Evolutionary conservation across 2,888 invertebrate genomes (phyloP).

Genomic region (Agrotis puta): DNA sequence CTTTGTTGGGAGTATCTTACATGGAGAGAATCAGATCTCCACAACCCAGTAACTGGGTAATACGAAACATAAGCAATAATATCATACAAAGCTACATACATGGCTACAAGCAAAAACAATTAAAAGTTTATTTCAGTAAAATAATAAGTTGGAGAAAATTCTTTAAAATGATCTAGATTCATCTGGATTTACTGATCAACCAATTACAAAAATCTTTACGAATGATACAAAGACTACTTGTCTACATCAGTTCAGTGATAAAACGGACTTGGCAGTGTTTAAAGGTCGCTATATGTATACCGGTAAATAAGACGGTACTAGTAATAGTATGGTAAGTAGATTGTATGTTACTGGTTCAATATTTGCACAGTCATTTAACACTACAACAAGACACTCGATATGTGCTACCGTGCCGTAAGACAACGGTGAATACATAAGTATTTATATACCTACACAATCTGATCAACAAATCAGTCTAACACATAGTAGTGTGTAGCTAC

Average conservation of each 20-base stretch:
- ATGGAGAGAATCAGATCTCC: too few relatives aligned
- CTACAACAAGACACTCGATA: slow-evolving; percentile 19
- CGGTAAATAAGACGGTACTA: slow-evolving; percentile 20
- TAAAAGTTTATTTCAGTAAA: slow-evolving; percentile 21
- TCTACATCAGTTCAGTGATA: slow-evolving; percentile 34
- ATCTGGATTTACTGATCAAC: slow-evolving; percentile 4
- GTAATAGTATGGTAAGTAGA: slow-evolving; percentile 32
- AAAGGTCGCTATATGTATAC: slow-evolving; percentile 55
- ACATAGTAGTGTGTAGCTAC: too few relatives aligned
- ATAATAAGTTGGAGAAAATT: slow-evolving; percentile 14
- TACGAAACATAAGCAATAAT: background rate
- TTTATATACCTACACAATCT: background rate
- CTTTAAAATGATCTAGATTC: slow-evolving; percentile 4
- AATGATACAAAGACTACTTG: slow-evolving; percentile 8
- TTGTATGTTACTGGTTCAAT: slow-evolving; percentile 44
- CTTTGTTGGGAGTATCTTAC: too few relatives aligned
- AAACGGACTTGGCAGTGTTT: slow-evolving; percentile 50
- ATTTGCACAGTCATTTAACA: slow-evolving; percentile 58
- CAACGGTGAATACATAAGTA: slow-evolving; percentile 16
- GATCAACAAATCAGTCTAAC: background rate
- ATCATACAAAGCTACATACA: slow-evolving; percentile 13
- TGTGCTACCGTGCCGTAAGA: slow-evolving; percentile 16
- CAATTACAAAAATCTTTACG: background rate
- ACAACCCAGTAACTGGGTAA: too few relatives aligned
- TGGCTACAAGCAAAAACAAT: background rate